These are phyloP conservation scores for Halesus radiatus DNA, from an alignment of 1,140 invertebrate genomes.

Conservation along the genomic window DNA sequence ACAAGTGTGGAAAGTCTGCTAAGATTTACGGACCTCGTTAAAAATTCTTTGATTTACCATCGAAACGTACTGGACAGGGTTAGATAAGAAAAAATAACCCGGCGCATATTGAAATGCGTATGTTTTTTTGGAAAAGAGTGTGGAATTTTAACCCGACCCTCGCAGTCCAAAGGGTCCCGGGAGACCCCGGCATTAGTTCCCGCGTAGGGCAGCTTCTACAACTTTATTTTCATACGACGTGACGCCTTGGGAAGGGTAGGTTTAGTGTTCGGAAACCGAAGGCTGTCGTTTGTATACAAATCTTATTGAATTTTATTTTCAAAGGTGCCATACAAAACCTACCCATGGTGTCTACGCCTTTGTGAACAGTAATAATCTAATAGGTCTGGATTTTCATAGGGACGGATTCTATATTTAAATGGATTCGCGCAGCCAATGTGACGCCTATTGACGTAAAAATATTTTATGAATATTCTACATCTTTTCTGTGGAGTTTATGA, in stretches of 20 bases:
- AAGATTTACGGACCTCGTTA: constrained; percentile 11
- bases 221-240: constrained; percentile 20
- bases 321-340: not conserved
- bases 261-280: not conserved
- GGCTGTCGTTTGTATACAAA: not conserved
- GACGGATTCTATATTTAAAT: too few species aligned
- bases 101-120: not conserved
- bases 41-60: not conserved
- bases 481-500: too few species aligned
- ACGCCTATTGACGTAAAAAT: too few species aligned
- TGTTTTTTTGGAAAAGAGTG: not conserved
- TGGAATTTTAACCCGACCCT: constrained; percentile 1
- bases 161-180: not conserved
- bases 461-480: too few species aligned
- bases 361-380: too few species aligned
- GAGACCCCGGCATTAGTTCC: constrained; percentile 20
- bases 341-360: too few species aligned
- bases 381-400: too few species aligned
- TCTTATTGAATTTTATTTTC: constrained; percentile 3
- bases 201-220: not conserved
- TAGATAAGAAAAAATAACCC: constrained; percentile 10
- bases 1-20: not conserved
- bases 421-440: too few species aligned
- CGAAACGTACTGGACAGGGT: not conserved
- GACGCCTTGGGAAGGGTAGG: not conserved